Conservation (phyloP, 2,113 vertebrate species). For the Eurystomus gularis region DNA sequence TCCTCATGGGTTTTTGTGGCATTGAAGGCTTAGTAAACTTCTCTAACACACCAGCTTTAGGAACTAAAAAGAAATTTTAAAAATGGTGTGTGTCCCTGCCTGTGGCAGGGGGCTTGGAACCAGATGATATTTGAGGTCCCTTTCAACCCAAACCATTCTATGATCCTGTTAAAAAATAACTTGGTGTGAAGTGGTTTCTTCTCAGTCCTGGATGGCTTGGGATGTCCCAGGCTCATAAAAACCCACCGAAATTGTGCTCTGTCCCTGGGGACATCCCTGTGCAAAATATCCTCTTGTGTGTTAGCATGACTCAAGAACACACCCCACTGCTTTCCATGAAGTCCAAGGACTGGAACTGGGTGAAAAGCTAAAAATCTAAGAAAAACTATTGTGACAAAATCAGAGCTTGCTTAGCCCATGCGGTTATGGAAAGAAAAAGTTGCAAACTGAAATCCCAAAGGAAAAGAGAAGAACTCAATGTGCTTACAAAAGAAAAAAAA, state of each 20-base stretch:
- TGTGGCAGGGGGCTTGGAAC: too few species aligned
- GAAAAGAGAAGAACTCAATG: neutral
- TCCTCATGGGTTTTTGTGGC: neutral
- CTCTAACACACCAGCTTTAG: too few species aligned
- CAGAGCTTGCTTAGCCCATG: neutral
- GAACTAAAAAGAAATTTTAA: too few species aligned
- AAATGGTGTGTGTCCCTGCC: too few species aligned
- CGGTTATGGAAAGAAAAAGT: neutral
- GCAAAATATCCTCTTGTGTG: neutral
- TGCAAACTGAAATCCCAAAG: neutral
- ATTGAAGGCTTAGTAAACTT: too few species aligned
- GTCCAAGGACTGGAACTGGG: neutral
- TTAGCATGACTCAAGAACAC: neutral
- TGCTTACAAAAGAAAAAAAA: neutral
- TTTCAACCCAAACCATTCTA: too few species aligned
- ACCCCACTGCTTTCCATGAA: neutral
- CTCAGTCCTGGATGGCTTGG: neutral
- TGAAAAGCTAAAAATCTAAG: neutral
- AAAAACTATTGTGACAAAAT: neutral
- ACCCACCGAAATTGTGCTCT: neutral
- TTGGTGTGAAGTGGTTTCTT: neutral
- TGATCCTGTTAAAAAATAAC: neutral
- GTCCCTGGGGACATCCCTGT: neutral
- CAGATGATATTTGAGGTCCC: too few species aligned
- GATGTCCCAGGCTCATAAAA: neutral